phyloP scores from a whole-genome alignment of 2,797 vertebrate species.

The Benthosema pterotum region DNA sequence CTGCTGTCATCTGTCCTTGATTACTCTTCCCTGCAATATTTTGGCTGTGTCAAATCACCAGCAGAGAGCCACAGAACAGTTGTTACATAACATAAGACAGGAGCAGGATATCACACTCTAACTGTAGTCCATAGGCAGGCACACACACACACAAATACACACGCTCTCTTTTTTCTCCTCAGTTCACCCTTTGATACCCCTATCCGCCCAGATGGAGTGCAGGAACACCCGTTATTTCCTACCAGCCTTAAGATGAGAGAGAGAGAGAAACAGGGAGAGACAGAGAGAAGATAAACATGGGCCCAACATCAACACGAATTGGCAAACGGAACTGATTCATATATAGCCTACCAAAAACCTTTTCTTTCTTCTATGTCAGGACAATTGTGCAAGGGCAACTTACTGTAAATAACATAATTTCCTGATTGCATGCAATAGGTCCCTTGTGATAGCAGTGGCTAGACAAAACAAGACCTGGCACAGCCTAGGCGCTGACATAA shows the following conservation, averaged over 20 bases:
- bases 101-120: constrained; percentile 11
- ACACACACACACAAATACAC: not conserved
- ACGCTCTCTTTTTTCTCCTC: too few species aligned
- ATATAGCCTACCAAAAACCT: too few species aligned
- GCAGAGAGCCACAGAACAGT: not conserved
- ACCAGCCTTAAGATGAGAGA: not conserved
- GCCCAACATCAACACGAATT: too few species aligned
- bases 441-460: too few species aligned
- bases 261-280: not conserved
- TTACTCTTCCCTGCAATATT: not conserved
- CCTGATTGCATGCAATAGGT: too few species aligned
- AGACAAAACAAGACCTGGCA: too few species aligned
- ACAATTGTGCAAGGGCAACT: too few species aligned
- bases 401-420: too few species aligned
- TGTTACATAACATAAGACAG: constrained; percentile 3
- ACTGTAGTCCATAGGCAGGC: not conserved
- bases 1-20: not conserved
- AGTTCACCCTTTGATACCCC: constrained; percentile 7
- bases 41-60: not conserved
- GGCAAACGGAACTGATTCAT: too few species aligned
- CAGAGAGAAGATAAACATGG: not conserved
- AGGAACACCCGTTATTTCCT: not conserved
- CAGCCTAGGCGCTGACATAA: too few species aligned
- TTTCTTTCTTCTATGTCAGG: too few species aligned
- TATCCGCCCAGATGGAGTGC: not conserved